phyloP scores from a whole-genome alignment of 2,797 vertebrate species.

The Toxotes lorentzi region DNA sequence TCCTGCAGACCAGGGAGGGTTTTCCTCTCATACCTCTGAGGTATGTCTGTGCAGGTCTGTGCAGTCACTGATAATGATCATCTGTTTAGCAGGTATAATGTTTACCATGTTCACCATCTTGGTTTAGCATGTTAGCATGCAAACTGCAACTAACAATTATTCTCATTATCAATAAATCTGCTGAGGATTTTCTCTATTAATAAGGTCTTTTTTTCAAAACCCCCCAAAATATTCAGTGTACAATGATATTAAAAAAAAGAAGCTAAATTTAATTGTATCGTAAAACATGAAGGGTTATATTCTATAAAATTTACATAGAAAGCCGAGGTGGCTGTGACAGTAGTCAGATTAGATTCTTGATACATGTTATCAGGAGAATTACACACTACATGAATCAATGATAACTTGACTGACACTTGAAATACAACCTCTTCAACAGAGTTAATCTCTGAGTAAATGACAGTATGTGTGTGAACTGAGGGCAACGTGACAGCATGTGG shows the following conservation, averaged over 20 bases:
- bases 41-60: too few species aligned
- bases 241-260: too few species aligned
- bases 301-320: too few species aligned
- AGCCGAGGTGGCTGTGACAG: not conserved
- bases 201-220: too few species aligned
- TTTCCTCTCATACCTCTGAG: not conserved
- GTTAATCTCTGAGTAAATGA: conserved; percentile 13
- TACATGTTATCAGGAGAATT: not conserved
- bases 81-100: not conserved
- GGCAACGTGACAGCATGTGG: conserved; percentile 39
- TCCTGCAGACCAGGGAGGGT: not conserved
- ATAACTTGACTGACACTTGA: conserved; percentile 5
- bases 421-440: not conserved
- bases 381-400: conserved; percentile 4
- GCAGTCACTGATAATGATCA: not conserved
- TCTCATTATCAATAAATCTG: too few species aligned
- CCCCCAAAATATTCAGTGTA: too few species aligned
- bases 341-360: not conserved
- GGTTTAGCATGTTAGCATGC: too few species aligned
- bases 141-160: too few species aligned
- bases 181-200: too few species aligned
- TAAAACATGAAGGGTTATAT: too few species aligned
- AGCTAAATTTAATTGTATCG: too few species aligned
- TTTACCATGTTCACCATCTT: not conserved
- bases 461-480: not conserved